Base-by-base conservation (phyloP, 35 echinoderm and acorn worm genomes). In the Diadema setosum region DNA sequence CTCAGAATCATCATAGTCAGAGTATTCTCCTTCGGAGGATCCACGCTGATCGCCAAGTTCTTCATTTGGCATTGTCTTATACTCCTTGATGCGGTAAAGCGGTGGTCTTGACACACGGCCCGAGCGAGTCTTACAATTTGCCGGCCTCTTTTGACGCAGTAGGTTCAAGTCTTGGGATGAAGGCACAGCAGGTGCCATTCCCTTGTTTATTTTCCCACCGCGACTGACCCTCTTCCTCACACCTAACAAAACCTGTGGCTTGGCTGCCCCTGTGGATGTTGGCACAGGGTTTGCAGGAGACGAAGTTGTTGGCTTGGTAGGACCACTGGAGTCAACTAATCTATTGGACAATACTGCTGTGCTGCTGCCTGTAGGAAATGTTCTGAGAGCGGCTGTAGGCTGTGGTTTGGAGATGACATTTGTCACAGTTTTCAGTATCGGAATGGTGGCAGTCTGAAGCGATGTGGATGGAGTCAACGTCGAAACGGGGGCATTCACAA, bases 41-140 rank as follows among this genome's bases (percentile, higher is more conserved):
- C 35, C 80, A 45, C 27, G 39, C 45, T 49, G 46, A 11, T 91
- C 81, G 46, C 50, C 61, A 63, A 87, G 34, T 26, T 83, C 87
- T 70, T 69, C 43, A 26, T 63, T 80, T 17, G 29, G 58, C 35
- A 87, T 58, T 2, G 88, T 95, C 24, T 91, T 90, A 39, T 87
- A 95, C 37, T 98, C 88, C 61, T 90, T 91, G 34, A 94, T 84
- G 36, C 92, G 78, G 45, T 98, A 94, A 14, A 88, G 32, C 4
- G 96, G 96, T 31, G 96, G 96, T 40, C 87, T 80, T 16, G 96
- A 99, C 14, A 99, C 63, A 26, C 96, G 84, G 7, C 96, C 96
- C 24, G 96, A 99, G 40, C 96, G 56, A 23, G 96, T 99, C 37
- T 85, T 91, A 18, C 85, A 80, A 48, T 92, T 94, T 16, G 88